Base-by-base conservation (phyloP, 2,113 vertebrate species). In the Lichenostomus cassidix region DNA sequence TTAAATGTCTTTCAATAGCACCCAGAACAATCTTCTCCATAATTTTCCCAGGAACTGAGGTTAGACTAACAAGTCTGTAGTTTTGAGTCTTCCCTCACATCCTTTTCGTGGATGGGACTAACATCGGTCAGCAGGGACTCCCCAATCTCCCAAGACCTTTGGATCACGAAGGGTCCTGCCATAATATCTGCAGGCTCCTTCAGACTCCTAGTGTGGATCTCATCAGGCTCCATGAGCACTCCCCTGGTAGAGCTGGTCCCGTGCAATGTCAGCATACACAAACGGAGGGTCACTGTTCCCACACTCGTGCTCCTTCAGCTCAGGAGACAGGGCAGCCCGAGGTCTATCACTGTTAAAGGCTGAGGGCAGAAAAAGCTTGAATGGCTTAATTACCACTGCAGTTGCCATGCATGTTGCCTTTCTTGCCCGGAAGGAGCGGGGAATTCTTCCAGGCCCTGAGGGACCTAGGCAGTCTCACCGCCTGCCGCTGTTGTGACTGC, bases 401-500 rank as follows among this genome's bases (percentile, higher is more conserved):
- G 37, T 35, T 37, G 18, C 58, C 39, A 11, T 7, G 49, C 23
- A 12, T 33, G 7, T 23, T 33, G 18, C 22, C 41, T 46, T 55
- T 33, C 11, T 6, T 3, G 5, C 27, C 39, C 3, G 41, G 23
- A 39, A 63, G 15, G 18, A 64, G 49, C 4, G 59, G 18, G 22
- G 7, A 22, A 39, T 6, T 22, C 22, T 25, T 4, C 49, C 60
- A 11, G 33, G 17, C 29, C 3, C 22, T 7, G 58, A 20, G 29
- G 33, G 17, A 5, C 25, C 67, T 20, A 20, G 1, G 37, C 53
- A 7, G 12, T 15, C 20, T n/a, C 46, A 27, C 24, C 12, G 46
- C 33, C 18, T n/a, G 25, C 9, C 5, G 12, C 1, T 4, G 44
- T 0, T 7, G 25, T 8, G 7, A 1, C 67, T 4, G 46, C 15